Conservation (phyloP, 2,888 invertebrate genomes). For the Eupelmus urozonus region DNA sequence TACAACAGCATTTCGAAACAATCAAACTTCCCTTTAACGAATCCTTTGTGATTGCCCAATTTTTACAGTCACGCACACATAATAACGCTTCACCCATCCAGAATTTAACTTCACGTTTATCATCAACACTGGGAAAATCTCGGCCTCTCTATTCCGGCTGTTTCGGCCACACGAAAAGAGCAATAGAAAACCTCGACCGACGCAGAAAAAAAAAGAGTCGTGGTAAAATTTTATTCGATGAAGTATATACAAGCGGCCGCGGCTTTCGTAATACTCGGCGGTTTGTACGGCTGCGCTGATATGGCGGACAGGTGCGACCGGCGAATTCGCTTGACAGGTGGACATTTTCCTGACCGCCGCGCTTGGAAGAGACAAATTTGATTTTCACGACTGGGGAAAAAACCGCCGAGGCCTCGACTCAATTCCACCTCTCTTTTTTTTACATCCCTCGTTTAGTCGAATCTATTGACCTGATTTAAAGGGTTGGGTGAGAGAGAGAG, state of each 20-base stretch:
- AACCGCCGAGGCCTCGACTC: not conserved
- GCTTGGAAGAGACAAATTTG: constrained; percentile 28
- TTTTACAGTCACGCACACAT: too few relatives aligned
- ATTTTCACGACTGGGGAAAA: constrained; percentile 28
- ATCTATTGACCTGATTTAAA: constrained; percentile 40
- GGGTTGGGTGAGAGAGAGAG: not conserved
- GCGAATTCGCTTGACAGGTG: constrained; percentile 30
- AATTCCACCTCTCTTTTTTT: not conserved
- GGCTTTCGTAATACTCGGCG: not conserved
- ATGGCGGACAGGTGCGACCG: constrained; percentile 7
- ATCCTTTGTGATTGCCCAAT: too few relatives aligned
- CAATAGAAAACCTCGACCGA: not conserved
- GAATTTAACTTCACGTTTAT: too few relatives aligned
- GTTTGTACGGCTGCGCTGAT: not conserved
- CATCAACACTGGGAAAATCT: too few relatives aligned
- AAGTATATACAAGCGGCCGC: not conserved
- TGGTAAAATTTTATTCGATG: constrained; percentile 27
- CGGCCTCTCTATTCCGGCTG: too few relatives aligned
- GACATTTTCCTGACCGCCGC: constrained; percentile 19
- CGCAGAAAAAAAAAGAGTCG: not conserved
- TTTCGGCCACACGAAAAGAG: not conserved
- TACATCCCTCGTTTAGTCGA: not conserved
- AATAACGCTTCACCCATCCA: too few relatives aligned
- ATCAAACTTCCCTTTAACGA: too few relatives aligned
- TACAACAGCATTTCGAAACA: too few relatives aligned